Evolutionary conservation across 2,797 vertebrate genomes (phyloP), one percentile per base, ranked within the genome.

Genomic region (Stomatorhinus walkeri): DNA sequence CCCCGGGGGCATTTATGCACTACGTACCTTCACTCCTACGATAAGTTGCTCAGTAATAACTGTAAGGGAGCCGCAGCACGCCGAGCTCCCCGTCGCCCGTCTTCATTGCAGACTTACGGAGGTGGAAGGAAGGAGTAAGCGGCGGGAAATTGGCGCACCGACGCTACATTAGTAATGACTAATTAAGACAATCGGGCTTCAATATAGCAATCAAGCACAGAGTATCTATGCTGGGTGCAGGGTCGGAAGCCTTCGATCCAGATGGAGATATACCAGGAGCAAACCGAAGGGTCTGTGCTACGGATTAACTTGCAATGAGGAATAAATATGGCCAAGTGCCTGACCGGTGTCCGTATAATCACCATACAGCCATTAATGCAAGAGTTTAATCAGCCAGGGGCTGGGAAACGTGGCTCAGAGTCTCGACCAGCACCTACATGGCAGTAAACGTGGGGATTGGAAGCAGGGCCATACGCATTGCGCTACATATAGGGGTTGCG

Each of bases 101-200:
- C 81, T 85, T 85, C 83, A 51, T 49, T 28, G 83, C 43, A 85
- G 83, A 46, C 43, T 46, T 49, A 22, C 68, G 22, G 7, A 46
- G 79, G 9, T 46, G 79, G 79, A 48, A 43, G 79, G 81, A 51
- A 24, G 14, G 81, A 51, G 22, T n/a, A 32, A 9, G 9, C 83
- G 48, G 83, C 83, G 83, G n/a, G n/a, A 85, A 85, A 85, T 49
- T 16, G 48, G 24, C 49, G 19, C 83, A 85, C 83, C 48, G 48
- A 51, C 12, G n/a, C 9, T 9, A 43, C 83, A 28, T 85, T 49
- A 22, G 48, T 51, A 28, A 85, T 28, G 43, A 49, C 43, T 85
- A 85, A 85, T 85, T 85, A 49, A 85, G 16, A 51, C 43, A 85
- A 85, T 85, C 43, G 83, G 83, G 40, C 43, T 85, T 85, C 48